phyloP scores from a whole-genome alignment of 2,797 vertebrate species.

The Spatula clypeata region DNA sequence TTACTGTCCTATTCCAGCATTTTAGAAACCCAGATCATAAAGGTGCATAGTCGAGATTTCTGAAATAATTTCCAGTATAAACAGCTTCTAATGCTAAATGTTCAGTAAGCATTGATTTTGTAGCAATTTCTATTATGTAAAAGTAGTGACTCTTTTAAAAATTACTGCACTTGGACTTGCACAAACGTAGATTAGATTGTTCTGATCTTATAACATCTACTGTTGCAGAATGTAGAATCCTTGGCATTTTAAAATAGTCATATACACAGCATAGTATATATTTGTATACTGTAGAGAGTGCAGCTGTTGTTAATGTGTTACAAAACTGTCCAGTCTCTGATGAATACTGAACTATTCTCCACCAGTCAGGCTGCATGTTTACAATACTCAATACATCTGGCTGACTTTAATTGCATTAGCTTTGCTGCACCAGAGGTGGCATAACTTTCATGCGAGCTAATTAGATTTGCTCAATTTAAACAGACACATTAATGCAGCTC shows the following conservation, averaged over 20 bases:
- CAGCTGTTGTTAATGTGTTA: conserved; percentile 50
- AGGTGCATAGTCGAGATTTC: not conserved
- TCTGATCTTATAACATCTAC: not conserved
- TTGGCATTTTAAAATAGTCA: conserved; percentile 2
- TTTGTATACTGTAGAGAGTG: conserved; percentile 17
- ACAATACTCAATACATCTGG: conserved; percentile 80
- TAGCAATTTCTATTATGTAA: not conserved
- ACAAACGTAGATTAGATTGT: not conserved
- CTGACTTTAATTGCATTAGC: conserved; percentile 83
- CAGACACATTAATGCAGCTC: conserved; percentile 83
- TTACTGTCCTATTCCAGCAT: not conserved
- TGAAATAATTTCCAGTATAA: not conserved
- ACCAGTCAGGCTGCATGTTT: conserved; percentile 75
- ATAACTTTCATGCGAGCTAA: conserved; percentile 84
- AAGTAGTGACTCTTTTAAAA: not conserved
- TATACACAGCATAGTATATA: not conserved
- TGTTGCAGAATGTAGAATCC: not conserved
- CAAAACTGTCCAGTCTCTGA: conserved; percentile 67
- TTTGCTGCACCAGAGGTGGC: conserved; percentile 83
- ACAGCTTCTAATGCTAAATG: not conserved
- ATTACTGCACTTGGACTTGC: not conserved
- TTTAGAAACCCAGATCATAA: not conserved
- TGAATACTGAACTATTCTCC: conserved; percentile 65
- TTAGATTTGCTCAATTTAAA: conserved; percentile 86
- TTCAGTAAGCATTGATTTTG: not conserved